Evolutionary conservation across 2,888 invertebrate genomes (phyloP).

Genomic region (Malacosoma neustria): DNA sequence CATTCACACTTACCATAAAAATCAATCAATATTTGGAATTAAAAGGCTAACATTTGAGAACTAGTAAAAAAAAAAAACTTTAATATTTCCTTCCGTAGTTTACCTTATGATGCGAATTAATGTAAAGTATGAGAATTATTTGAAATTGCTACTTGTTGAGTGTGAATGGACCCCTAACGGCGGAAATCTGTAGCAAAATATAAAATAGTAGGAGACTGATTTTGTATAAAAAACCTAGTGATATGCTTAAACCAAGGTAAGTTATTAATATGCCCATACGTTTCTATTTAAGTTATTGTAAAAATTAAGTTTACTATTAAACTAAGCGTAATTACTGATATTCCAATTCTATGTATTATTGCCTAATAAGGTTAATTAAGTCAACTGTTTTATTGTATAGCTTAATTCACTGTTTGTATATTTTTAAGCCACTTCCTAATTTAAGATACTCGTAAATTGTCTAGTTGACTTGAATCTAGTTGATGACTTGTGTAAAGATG

Average conservation of each 20-base stretch:
- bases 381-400: conserved; percentile 63
- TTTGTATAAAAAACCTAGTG: conserved; percentile 63
- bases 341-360: conserved; percentile 60
- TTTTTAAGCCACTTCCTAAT: conserved; percentile 61
- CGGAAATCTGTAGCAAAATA: conserved; percentile 50
- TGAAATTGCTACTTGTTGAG: too few relatives aligned
- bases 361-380: conserved; percentile 38
- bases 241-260: conserved; percentile 59
- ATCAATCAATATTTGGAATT: too few relatives aligned
- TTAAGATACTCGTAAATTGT: conserved; percentile 68
- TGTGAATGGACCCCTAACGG: too few relatives aligned
- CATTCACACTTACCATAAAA: too few relatives aligned
- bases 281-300: conserved; percentile 30
- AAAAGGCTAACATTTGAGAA: too few relatives aligned
- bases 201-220: conserved; percentile 71
- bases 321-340: conserved; percentile 42
- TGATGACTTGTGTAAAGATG: conserved; percentile 67
- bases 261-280: conserved; percentile 20
- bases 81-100: too few relatives aligned
- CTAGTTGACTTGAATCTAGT: conserved; percentile 72
- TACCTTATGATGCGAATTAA: too few relatives aligned
- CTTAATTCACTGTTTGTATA: conserved; percentile 60
- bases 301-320: conserved; percentile 14
- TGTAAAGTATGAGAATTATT: too few relatives aligned
- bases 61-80: too few relatives aligned